Evolutionary conservation across 2,888 invertebrate species (phyloP).

Genomic region (Machimus atricapillus): DNA sequence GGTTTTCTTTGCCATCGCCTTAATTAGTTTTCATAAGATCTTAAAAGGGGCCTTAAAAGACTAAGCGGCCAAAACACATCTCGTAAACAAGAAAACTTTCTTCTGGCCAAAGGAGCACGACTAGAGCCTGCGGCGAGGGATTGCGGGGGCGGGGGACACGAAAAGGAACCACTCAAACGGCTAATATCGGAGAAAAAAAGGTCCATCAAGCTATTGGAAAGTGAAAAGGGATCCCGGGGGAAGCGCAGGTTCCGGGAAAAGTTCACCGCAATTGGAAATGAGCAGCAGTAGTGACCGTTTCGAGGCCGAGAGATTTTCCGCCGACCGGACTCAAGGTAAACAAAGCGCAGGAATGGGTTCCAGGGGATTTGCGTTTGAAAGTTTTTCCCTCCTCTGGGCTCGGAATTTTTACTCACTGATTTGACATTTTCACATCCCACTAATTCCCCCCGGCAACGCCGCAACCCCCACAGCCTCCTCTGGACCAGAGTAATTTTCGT

Average conservation of each 20-base stretch:
- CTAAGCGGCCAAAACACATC: constrained; percentile 19
- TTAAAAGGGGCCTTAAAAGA: constrained; percentile 10
- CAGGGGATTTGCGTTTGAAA: not conserved
- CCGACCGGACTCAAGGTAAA: not conserved
- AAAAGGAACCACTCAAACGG: constrained; percentile 10
- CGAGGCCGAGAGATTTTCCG: not conserved
- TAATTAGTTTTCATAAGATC: constrained; percentile 38
- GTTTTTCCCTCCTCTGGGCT: not conserved
- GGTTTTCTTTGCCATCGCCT: constrained; percentile 27
- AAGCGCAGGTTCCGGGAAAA: not conserved
- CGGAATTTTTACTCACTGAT: constrained; percentile 14
- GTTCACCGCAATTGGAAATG: constrained; percentile 21
- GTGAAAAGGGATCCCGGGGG: constrained; percentile 4
- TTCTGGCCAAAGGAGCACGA: not conserved
- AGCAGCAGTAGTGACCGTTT: not conserved
- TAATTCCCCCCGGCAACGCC: not conserved
- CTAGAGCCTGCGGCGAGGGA: not conserved
- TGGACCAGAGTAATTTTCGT: constrained; percentile 1
- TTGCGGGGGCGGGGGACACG: not conserved
- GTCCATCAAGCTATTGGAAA: constrained; percentile 22
- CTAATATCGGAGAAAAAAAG: constrained; percentile 3
- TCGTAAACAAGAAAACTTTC: constrained; percentile 31
- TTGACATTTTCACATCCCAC: constrained; percentile 24
- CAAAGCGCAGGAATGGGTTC: not conserved
- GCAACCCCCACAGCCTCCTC: not conserved